A percentile compares a stretch with the other conserved stretches of the same genome.
Evolutionary conservation across 2,888 invertebrate species (phyloP).

Genomic region (Lasioglossum oenotherae): DNA sequence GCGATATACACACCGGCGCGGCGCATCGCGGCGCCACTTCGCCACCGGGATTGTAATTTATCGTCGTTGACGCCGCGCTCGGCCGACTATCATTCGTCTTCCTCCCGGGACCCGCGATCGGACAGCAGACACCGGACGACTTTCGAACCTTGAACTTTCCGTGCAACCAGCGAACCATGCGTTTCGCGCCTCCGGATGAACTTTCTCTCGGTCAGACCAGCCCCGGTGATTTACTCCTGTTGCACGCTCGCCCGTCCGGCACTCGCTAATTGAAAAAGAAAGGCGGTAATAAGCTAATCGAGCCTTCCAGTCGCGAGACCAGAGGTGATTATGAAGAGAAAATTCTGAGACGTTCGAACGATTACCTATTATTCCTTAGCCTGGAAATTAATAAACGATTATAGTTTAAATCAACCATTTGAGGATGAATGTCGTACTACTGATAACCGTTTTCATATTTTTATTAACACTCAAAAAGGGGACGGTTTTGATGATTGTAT

Average conservation of each 20-base stretch:
- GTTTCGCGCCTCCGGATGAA: background rate
- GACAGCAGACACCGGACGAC: slow-evolving; percentile 13
- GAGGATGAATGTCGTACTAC: background rate
- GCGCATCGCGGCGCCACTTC: slow-evolving; percentile 31
- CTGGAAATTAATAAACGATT: background rate
- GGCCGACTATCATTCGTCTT: slow-evolving; percentile 61
- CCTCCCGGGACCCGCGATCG: slow-evolving; percentile 18
- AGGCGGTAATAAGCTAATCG: background rate
- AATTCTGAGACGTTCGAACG: background rate
- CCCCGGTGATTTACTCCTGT: background rate
- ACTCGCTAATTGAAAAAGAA: background rate
- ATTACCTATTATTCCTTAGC: background rate
- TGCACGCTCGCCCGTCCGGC: background rate
- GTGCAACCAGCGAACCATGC: background rate
- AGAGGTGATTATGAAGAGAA: background rate
- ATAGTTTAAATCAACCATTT: background rate
- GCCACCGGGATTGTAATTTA: slow-evolving; percentile 77
- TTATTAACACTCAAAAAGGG: background rate
- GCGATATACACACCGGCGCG: slow-evolving; percentile 35
- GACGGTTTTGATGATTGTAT: background rate
- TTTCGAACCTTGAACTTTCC: slow-evolving; percentile 32
- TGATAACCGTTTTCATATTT: background rate
- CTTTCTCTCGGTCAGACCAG: background rate
- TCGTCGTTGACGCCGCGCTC: slow-evolving; percentile 79
- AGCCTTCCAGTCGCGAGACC: background rate